A percentile compares a stretch with the other conserved stretches of the same genome.
Conservation (phyloP, 2,797 vertebrate genomes). For the Bryconaethiops microstoma region DNA sequence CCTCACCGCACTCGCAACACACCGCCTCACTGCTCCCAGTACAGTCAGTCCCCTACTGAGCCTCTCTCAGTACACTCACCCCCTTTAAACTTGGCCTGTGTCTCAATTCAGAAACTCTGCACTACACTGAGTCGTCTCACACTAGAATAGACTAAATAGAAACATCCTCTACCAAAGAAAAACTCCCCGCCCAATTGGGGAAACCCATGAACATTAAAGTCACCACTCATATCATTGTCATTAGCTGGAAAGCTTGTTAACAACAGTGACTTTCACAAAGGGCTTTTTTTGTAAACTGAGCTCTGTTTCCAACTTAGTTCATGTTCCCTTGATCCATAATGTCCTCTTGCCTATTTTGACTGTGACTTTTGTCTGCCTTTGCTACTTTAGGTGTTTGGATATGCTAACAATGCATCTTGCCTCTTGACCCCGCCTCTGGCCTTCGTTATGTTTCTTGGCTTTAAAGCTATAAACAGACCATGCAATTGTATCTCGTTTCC, state of each 20-base stretch:
- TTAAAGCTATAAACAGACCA: neutral
- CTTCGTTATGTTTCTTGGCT: neutral
- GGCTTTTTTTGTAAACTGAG: neutral
- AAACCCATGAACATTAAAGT: too few species aligned
- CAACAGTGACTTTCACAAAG: too few species aligned
- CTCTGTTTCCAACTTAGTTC: neutral
- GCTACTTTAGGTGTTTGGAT: neutral
- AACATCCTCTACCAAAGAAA: too few species aligned
- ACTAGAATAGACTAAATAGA: too few species aligned
- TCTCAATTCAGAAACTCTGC: neutral
- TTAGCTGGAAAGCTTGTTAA: too few species aligned
- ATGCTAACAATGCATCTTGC: neutral
- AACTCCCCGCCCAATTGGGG: too few species aligned
- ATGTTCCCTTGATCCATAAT: neutral
- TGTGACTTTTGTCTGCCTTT: too few species aligned
- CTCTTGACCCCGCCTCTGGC: neutral
- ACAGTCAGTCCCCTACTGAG: neutral
- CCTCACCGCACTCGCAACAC: neutral
- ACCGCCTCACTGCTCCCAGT: neutral
- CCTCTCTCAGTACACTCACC: neutral
- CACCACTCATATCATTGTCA: too few species aligned
- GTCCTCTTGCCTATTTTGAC: neutral
- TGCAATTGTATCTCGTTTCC: neutral
- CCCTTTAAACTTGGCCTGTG: neutral
- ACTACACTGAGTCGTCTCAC: too few species aligned